These are phyloP conservation scores for Vulpes vulpes DNA, from an alignment of 2,113 vertebrate genomes.

Conservation along the genomic window DNA sequence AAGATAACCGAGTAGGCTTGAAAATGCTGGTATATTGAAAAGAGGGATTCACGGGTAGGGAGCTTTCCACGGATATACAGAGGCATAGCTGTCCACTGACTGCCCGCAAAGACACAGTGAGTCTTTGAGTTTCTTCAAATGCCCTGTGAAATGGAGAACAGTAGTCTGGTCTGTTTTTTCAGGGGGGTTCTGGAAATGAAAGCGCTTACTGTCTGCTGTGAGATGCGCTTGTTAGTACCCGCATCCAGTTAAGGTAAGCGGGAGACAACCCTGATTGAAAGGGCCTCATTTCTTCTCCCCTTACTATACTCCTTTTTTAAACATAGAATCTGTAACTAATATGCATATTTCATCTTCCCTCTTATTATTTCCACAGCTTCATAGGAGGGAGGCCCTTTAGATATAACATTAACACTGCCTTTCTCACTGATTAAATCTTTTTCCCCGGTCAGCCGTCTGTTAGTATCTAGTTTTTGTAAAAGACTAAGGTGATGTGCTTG, in stretches of 20 bases:
- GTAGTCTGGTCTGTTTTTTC: slow-evolving; percentile 74
- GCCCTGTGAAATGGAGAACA: slow-evolving; percentile 67
- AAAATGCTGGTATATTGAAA: neutral
- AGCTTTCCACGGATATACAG: slow-evolving; percentile 32
- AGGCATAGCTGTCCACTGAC: slow-evolving; percentile 47
- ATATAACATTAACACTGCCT: neutral
- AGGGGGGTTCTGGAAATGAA: slow-evolving; percentile 69
- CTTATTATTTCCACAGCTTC: neutral
- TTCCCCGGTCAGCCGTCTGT: neutral
- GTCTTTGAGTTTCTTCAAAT: slow-evolving; percentile 72
- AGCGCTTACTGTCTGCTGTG: slow-evolving; percentile 67
- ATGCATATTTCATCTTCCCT: neutral
- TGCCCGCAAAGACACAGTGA: slow-evolving; percentile 56
- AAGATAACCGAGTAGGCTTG: neutral
- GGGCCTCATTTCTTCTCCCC: neutral
- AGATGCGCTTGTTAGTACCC: neutral
- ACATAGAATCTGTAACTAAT: neutral
- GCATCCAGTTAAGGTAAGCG: slow-evolving; percentile 43
- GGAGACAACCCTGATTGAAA: neutral
- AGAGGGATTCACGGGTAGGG: slow-evolving; percentile 20
- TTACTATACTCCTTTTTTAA: slow-evolving; percentile 31
- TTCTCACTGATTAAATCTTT: slow-evolving; percentile 6
- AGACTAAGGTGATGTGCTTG: neutral
- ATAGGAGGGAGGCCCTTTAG: neutral
- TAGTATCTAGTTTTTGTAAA: slow-evolving; percentile 53